A percentile compares a stretch with the other conserved stretches of the same genome.
Evolutionary conservation across 2,113 vertebrate genomes (phyloP).

Genomic region (Brachyistius frenatus): DNA sequence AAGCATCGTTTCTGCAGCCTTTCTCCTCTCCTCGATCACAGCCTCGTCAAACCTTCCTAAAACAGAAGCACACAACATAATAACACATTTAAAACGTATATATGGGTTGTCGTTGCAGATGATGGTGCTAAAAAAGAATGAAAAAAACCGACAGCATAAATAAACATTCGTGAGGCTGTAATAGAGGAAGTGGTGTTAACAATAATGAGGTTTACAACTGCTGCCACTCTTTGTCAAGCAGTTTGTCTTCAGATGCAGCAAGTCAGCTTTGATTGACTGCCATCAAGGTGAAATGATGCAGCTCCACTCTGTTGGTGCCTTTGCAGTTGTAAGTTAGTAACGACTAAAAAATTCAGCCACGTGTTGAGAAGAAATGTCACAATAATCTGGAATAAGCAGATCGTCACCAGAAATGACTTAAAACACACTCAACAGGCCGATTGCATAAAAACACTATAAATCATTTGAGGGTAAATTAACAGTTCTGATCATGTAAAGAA

Average conservation of each 20-base stretch:
- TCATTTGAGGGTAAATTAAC: too few relatives aligned
- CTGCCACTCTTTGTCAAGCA: background rate
- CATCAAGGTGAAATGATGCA: background rate
- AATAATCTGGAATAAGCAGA: slow-evolving; percentile 9
- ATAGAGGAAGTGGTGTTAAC: background rate
- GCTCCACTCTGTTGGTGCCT: background rate
- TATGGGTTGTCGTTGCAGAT: too few relatives aligned
- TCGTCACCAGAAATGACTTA: background rate
- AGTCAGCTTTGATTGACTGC: background rate
- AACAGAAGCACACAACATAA: slow-evolving; percentile 4
- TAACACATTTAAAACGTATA: too few relatives aligned
- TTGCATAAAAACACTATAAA: background rate
- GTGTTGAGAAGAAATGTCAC: slow-evolving; percentile 18
- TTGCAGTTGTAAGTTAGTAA: background rate
- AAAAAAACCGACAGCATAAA: background rate
- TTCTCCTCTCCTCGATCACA: slow-evolving; percentile 91
- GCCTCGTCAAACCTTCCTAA: slow-evolving; percentile 90
- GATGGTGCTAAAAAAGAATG: background rate
- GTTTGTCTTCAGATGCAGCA: background rate
- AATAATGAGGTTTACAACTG: too few relatives aligned
- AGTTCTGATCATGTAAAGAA: too few relatives aligned
- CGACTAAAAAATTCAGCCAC: background rate
- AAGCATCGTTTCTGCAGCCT: slow-evolving; percentile 88
- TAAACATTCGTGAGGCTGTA: background rate
- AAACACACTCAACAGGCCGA: background rate